These are phyloP conservation scores for Caenorhabditis sinica DNA, from an alignment of 2,888 invertebrate species.

Conservation along the genomic window DNA sequence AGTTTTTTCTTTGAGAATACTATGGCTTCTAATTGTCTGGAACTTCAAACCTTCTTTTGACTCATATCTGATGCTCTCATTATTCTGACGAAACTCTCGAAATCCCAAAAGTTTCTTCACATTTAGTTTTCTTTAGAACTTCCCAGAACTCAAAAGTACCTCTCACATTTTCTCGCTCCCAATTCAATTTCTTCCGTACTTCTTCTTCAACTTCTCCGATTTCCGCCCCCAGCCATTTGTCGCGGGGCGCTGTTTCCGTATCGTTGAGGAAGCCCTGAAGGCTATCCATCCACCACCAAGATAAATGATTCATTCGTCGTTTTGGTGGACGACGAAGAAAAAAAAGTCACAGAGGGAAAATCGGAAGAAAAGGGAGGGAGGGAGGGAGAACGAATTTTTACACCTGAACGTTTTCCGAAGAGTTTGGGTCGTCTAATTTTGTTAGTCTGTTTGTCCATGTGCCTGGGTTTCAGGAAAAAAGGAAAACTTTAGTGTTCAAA, in stretches of 20 bases:
- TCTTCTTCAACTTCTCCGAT: constrained; percentile 1
- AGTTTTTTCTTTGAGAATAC: too few species aligned
- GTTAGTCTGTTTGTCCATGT: background rate
- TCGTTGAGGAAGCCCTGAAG: background rate
- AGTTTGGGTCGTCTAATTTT: background rate
- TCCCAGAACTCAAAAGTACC: background rate
- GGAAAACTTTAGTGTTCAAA: too few species aligned
- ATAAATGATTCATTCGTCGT: constrained; percentile 47
- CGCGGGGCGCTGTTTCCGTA: background rate
- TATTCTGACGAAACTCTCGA: too few species aligned
- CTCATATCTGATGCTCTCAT: too few species aligned
- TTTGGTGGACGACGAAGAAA: background rate
- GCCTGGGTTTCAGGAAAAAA: too few species aligned
- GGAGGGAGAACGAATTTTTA: constrained; percentile 19
- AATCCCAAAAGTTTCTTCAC: too few species aligned
- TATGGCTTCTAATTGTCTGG: too few species aligned
- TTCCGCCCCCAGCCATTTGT: constrained; percentile 34
- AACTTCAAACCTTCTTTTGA: too few species aligned
- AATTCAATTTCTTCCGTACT: background rate
- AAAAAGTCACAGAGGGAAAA: background rate
- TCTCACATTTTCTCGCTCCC: background rate
- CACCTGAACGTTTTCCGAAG: constrained; percentile 11
- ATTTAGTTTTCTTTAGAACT: too few species aligned
- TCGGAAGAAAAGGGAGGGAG: background rate
- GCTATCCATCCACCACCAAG: constrained; percentile 16